Conservation (phyloP, 1,140 invertebrate species). For the Mesaphorura yosii region DNA sequence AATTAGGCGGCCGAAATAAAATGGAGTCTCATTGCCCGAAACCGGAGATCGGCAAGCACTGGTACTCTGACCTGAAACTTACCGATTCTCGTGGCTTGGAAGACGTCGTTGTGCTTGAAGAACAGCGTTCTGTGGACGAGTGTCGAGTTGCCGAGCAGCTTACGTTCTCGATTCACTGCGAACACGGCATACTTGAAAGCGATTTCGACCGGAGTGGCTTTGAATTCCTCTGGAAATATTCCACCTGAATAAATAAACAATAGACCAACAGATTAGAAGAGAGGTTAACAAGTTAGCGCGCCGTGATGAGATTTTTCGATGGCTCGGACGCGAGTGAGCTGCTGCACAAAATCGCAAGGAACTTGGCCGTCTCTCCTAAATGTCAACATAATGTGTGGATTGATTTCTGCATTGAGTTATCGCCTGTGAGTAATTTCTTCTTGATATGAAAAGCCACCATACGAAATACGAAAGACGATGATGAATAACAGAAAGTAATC, state of each 20-base stretch:
- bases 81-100: slow-evolving; percentile 85
- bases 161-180: slow-evolving; percentile 74
- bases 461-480: no score
- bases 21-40: background rate
- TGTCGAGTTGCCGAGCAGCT: slow-evolving; percentile 68
- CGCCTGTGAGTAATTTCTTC: no score
- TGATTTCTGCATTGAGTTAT: no score
- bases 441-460: no score
- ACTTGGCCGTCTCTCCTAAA: no score
- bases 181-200: slow-evolving; percentile 90
- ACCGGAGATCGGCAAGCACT: background rate
- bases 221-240: slow-evolving; percentile 80
- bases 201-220: slow-evolving; percentile 66
- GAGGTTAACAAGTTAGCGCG: background rate
- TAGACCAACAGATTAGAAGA: slow-evolving; percentile 4
- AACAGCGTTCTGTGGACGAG: slow-evolving; percentile 83
- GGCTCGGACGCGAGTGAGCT: background rate
- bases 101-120: slow-evolving; percentile 72
- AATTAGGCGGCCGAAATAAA: no score
- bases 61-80: slow-evolving; percentile 18
- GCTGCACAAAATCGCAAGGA: no score
- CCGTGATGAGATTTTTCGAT: background rate
- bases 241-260: slow-evolving; percentile 54
- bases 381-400: no score
- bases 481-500: no score